Base-by-base conservation (phyloP, 2,113 vertebrate genomes). In the Orthonyx spaldingii region DNA sequence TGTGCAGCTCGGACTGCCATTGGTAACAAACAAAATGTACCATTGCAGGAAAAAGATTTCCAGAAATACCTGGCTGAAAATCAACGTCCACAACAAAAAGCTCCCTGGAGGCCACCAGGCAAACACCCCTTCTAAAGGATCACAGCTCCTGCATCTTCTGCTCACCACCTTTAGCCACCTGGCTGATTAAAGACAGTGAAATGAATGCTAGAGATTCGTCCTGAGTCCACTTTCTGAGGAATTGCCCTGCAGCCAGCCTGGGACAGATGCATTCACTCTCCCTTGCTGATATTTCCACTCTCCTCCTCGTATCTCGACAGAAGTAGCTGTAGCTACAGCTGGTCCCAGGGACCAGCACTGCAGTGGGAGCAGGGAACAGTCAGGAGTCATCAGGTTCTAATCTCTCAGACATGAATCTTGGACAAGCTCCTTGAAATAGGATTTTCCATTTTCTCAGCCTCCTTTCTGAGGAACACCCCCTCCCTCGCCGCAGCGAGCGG, bases 21-120 rank as follows among this genome's bases (percentile, higher is more conserved):
- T 37, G 76, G 41, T 59, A 87, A 96, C 39, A 76, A 64, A 76
- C 47, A 55, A 16, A 32, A 39, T 5, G 17, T 35, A 17, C 28
- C 19, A 39, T 80, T 69, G 56, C 87, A 66, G 66, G 83, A 84
- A 16, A 83, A 61, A 30, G 47, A 61, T 37, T 71, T 70, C 44
- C 37, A 84, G 33, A 37, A 47, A 12, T 65, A 15, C 44, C 53
- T 76, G 37, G 27, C 21, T 17, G 83, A 75, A 70, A 80, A 63
- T 60, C 50, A 74, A 69, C 52, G 60, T 33, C 89, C 37, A 11
- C 87, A 88, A 68, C 6, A 8, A 9, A 94, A 93, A 26, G 47
- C 69, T 14, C 97, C 98, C 77, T 98, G 98, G 98, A 98, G 87
- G n/a, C 98, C 98, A 8, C 92, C 98, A 4, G 96, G 98, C 4